Percentiles rank a stretch among this genome's conserved stretches.
These are phyloP conservation scores for Cryptomyrus ogoouensis DNA, from an alignment of 2,113 vertebrate genomes.

Conservation along the genomic window DNA sequence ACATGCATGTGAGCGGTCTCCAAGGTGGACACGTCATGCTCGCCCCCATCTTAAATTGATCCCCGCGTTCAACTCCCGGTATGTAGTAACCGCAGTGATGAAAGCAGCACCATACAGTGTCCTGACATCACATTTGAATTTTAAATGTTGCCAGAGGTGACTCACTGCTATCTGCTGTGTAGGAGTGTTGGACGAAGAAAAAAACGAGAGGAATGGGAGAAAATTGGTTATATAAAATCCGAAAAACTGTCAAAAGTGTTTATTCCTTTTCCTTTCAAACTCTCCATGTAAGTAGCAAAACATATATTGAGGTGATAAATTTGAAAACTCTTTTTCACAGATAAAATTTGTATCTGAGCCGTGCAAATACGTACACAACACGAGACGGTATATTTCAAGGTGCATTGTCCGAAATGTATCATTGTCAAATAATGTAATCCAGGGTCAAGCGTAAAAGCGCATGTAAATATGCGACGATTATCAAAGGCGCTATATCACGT, in stretches of 20 bases:
- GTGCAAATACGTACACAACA: not conserved
- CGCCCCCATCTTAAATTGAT: not conserved
- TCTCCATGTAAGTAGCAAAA: not conserved
- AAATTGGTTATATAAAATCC: not conserved
- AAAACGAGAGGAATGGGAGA: not conserved
- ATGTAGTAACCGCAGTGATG: not conserved
- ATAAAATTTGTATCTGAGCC: not conserved
- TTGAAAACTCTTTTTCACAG: not conserved
- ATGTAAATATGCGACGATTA: not conserved
- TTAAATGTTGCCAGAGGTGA: constrained; percentile 16
- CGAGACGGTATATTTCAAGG: not conserved
- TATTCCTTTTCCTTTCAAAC: not conserved
- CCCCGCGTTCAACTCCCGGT: not conserved
- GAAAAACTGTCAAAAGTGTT: not conserved
- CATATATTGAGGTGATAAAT: not conserved
- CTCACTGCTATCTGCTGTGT: constrained; percentile 18
- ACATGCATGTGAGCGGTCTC: not conserved
- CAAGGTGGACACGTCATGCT: not conserved
- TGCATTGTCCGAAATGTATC: not conserved
- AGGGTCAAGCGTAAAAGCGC: not conserved
- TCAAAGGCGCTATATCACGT: not conserved
- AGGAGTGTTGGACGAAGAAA: constrained; percentile 1
- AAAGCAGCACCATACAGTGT: not conserved
- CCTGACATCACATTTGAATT: constrained; percentile 21
- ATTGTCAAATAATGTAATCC: not conserved